Percentiles rank a stretch among this genome's conserved stretches.
phyloP scores from a whole-genome alignment of 2,797 vertebrate genomes.

The Smutsia gigantea region DNA sequence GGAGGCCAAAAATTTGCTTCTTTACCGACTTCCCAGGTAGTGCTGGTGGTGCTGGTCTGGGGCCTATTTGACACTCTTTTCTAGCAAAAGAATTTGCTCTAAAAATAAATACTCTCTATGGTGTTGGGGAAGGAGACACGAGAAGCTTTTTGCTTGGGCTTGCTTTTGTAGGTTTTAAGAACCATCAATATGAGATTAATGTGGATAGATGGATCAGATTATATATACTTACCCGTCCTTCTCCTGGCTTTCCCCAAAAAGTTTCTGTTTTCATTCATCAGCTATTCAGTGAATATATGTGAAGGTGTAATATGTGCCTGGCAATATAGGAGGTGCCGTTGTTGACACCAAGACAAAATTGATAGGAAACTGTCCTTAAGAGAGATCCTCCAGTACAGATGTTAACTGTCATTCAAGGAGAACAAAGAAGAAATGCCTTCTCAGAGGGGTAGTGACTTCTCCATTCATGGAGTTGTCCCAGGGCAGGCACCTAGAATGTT shows the following conservation, averaged over 20 bases:
- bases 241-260: background rate
- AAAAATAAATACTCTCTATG: background rate
- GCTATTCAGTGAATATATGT: background rate
- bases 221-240: background rate
- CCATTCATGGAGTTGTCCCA: background rate
- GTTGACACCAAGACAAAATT: background rate
- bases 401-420: background rate
- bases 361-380: background rate
- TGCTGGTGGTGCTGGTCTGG: background rate
- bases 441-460: background rate
- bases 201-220: background rate
- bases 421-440: background rate
- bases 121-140: background rate
- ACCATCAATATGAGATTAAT: constrained; percentile 5
- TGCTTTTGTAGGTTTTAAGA: constrained; percentile 15
- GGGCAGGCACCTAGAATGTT: constrained; percentile 22
- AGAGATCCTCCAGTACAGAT: background rate
- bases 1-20: background rate
- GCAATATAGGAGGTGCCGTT: background rate
- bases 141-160: background rate
- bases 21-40: background rate
- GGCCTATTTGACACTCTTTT: background rate
- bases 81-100: constrained; percentile 21
- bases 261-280: background rate
- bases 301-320: background rate